Evolutionary conservation across 2,888 invertebrate species (phyloP), one percentile per base, ranked within the genome.

Genomic region (Liposcelis brunnea): DNA sequence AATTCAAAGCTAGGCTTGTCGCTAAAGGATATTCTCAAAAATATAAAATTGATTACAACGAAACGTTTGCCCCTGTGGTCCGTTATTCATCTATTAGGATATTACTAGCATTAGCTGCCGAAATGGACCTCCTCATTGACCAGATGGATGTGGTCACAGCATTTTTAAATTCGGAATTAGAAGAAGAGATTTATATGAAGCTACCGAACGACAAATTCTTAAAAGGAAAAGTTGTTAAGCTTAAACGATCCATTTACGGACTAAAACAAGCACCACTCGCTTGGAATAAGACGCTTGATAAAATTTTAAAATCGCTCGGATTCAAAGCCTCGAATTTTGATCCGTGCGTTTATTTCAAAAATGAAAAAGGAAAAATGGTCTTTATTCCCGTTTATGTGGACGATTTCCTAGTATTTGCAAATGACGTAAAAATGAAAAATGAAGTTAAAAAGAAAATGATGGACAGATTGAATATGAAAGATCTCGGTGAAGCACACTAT

Each of bases 131-230:
- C 6, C 44, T 52, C n/a, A 48, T 55, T 18, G 47, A 53, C 15
- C 57, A 55, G 18, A 44, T 57, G 31, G 57, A 56, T 50, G 55
- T 56, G 3, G 48, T 46, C 4, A 54, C 56, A 7, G 57, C 56
- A 2, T 57, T 54, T 42, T 47, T 58, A 8, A 52, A 56, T 44
- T 53, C 55, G 6, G 50, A 53, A 6, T 46, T 58, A 15, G 43
- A 48, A 32, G 55, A 58, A 48, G 52, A 53, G 33, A 50, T 56
- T 8, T 57, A 52, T 26, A 52, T 55, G 51, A 38, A 47, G 35
- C 51, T 47, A 44, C 53, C 54, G 4, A 46, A 48, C 37, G 48
- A 38, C 6, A 49, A 49, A 38, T 43, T 44, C 18, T 32, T 19
- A 16, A 34, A 19, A 12, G 14, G 19, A 8, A 40, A 26, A 38